These are phyloP conservation scores for Drepanosiphum platanoidis DNA, from an alignment of 2,888 invertebrate genomes.

Conservation along the genomic window DNA sequence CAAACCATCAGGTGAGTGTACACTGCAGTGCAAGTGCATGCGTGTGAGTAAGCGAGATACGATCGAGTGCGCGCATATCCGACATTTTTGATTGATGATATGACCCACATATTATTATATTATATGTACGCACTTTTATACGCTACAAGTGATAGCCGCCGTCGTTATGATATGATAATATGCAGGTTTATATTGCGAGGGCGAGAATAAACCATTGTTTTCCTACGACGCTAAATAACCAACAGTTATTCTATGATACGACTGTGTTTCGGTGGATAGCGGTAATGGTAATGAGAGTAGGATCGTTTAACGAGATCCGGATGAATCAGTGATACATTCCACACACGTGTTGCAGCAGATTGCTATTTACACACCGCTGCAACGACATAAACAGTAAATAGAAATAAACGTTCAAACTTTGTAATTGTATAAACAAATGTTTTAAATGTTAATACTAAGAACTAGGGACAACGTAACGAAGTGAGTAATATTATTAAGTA, in stretches of 20 bases:
- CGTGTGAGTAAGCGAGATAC: background rate
- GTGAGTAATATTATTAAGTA: too few relatives aligned
- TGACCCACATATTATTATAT: slow-evolving; percentile 50
- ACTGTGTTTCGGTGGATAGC: background rate
- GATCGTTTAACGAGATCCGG: background rate
- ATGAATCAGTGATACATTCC: background rate
- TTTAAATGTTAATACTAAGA: background rate
- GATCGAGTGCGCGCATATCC: slow-evolving; percentile 17
- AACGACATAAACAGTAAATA: too few relatives aligned
- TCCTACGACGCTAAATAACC: background rate
- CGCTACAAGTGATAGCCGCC: background rate
- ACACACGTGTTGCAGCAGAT: background rate
- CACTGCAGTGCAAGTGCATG: too few relatives aligned
- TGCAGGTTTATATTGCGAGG: background rate
- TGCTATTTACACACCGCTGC: background rate
- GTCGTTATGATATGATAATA: slow-evolving; percentile 3
- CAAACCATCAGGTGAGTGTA: background rate
- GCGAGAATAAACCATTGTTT: background rate
- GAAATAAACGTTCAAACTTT: background rate
- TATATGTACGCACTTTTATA: background rate
- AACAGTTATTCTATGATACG: background rate
- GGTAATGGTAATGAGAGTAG: background rate
- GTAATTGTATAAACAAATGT: background rate
- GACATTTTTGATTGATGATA: slow-evolving; percentile 43
- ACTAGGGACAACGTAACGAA: too few relatives aligned